A percentile compares a stretch with the other conserved stretches of the same genome.
phyloP scores from a whole-genome alignment of 2,888 invertebrate species.

The Lapara coniferarum region DNA sequence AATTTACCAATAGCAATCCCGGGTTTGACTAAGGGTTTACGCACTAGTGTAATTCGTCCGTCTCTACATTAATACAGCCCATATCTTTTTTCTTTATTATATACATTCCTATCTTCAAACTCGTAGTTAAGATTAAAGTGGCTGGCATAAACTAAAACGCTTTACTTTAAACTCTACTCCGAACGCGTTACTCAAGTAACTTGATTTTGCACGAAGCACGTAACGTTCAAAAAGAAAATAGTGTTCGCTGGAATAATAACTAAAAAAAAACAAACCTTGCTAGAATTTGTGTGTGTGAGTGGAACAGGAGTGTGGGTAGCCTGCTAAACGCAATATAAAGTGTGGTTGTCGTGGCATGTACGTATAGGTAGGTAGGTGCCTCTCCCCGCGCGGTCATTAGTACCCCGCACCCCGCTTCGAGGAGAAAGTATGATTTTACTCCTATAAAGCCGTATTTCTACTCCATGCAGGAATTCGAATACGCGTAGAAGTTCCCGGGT shows the following conservation, averaged over 20 bases:
- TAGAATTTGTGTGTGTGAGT: conserved; percentile 60
- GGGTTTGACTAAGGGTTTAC: too few relatives aligned
- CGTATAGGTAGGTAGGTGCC: conserved; percentile 69
- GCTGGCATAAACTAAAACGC: conserved; percentile 3
- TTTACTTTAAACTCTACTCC: background rate
- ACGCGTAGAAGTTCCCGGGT: conserved; percentile 75
- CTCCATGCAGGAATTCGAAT: conserved; percentile 83
- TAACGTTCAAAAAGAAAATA: conserved; percentile 74
- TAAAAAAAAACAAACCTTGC: conserved; percentile 73
- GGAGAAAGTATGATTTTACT: conserved; percentile 84
- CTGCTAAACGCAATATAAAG: conserved; percentile 83
- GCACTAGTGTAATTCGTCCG: too few relatives aligned
- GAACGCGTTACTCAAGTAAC: conserved; percentile 1
- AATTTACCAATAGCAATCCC: too few relatives aligned
- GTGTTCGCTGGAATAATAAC: conserved; percentile 76
- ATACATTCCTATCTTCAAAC: background rate
- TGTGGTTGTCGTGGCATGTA: conserved; percentile 78
- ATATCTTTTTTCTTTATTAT: too few relatives aligned
- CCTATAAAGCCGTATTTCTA: conserved; percentile 84
- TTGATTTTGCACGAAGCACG: conserved; percentile 24
- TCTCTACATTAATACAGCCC: background rate
- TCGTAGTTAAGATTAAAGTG: too few relatives aligned
- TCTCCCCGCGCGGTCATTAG: conserved; percentile 84
- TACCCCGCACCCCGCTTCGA: conserved; percentile 69
- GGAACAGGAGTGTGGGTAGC: conserved; percentile 73